Conservation (phyloP, 2,797 vertebrate genomes). For the Crocodylus rhombifer region DNA sequence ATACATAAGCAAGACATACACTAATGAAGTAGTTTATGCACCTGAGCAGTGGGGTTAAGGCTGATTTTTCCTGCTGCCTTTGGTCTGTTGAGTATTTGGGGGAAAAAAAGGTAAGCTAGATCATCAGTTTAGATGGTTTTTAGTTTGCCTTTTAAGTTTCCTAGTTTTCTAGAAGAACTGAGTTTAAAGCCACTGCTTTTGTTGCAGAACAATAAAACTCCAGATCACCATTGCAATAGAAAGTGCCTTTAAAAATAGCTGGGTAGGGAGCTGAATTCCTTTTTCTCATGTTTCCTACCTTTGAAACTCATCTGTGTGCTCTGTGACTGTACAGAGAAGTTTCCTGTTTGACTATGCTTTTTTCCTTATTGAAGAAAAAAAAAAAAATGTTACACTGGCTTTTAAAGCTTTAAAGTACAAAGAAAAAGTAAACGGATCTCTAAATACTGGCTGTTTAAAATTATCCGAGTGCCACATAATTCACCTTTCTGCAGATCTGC, state of each 20-base stretch:
- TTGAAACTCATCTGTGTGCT: constrained; percentile 61
- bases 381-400: not conserved
- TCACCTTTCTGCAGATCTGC: constrained; percentile 15
- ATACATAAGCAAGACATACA: rapidly evolving
- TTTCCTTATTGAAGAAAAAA: not conserved
- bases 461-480: not conserved
- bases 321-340: not conserved
- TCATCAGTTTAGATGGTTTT: not conserved
- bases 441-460: not conserved
- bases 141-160: not conserved
- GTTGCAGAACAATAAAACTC: not conserved
- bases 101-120: rapidly evolving
- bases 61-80: not conserved
- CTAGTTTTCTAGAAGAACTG: not conserved
- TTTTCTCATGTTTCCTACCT: constrained; percentile 73
- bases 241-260: constrained; percentile 71
- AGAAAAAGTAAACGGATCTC: not conserved
- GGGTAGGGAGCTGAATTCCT: constrained; percentile 63
- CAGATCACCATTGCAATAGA: constrained; percentile 38
- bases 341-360: not conserved
- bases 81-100: not conserved
- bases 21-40: rapidly evolving
- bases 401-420: not conserved
- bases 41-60: not conserved
- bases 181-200: not conserved